Evolutionary conservation across 2,113 vertebrate species (phyloP).

Genomic region (Syrmaticus mikado): DNA sequence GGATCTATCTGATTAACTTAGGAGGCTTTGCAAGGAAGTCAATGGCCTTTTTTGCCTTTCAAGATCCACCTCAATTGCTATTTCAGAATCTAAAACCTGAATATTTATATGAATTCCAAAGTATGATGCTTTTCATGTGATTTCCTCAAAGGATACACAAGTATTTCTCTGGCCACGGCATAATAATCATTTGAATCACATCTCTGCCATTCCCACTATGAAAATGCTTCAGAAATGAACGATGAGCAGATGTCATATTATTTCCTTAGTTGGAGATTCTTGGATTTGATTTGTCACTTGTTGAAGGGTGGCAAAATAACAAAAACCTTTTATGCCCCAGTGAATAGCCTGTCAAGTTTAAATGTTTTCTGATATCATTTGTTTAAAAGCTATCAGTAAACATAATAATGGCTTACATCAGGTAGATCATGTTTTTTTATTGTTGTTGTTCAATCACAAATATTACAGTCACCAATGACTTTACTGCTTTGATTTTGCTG

Average conservation of each 20-base stretch:
- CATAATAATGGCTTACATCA: background rate
- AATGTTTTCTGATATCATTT: background rate
- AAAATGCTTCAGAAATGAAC: constrained; percentile 1
- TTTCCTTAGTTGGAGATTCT: constrained; percentile 29
- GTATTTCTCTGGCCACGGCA: background rate
- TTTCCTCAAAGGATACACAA: background rate
- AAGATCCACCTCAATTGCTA: background rate
- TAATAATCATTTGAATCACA: background rate
- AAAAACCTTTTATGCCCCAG: background rate
- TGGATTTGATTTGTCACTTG: constrained; percentile 32
- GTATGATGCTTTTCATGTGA: background rate
- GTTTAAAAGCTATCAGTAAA: background rate
- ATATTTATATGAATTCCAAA: background rate
- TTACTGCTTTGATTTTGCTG: background rate
- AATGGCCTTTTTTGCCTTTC: background rate
- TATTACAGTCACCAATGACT: background rate
- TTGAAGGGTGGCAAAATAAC: background rate
- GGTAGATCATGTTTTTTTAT: background rate
- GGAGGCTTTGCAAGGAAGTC: background rate
- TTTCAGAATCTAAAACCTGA: background rate
- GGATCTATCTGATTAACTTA: background rate
- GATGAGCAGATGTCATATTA: constrained; percentile 37
- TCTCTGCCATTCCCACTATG: background rate
- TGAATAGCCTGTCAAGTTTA: background rate
- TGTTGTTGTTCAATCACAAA: background rate